A percentile compares a stretch with the other conserved stretches of the same genome.
Evolutionary conservation across 2,888 invertebrate genomes (phyloP).

Genomic region (Hypena proboscidalis): DNA sequence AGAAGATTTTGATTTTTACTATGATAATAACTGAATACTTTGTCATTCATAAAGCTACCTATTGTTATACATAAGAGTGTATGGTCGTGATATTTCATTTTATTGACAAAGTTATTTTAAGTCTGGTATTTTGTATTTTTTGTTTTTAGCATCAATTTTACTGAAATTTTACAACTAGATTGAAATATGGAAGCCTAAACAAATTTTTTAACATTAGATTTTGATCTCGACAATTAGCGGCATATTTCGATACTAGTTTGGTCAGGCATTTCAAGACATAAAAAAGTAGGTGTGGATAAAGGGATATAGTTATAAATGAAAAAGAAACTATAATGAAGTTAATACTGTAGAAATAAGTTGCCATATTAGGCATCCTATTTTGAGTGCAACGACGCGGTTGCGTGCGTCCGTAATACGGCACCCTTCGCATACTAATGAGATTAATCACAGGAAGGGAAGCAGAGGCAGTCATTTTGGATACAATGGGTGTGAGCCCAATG

Average conservation of each 20-base stretch:
- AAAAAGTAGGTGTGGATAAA: too few relatives aligned
- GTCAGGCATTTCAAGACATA: too few relatives aligned
- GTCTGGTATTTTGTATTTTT: too few relatives aligned
- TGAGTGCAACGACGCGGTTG: conserved; percentile 6
- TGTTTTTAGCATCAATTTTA: too few relatives aligned
- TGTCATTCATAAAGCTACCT: conserved; percentile 24
- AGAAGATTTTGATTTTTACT: conserved; percentile 95
- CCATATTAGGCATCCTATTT: conserved; percentile 26
- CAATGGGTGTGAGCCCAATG: too few relatives aligned
- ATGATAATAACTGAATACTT: conserved; percentile 87
- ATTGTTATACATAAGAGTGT: conserved; percentile 11
- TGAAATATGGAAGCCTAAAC: too few relatives aligned
- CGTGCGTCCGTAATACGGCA: conserved; percentile 14
- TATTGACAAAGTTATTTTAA: too few relatives aligned
- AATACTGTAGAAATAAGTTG: conserved; percentile 22
- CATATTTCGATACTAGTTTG: too few relatives aligned
- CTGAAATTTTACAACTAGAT: too few relatives aligned
- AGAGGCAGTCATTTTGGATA: neutral
- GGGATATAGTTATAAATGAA: too few relatives aligned
- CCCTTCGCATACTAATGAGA: conserved; percentile 35
- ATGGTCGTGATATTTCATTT: conserved; percentile 4
- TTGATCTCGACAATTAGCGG: too few relatives aligned
- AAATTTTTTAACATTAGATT: too few relatives aligned
- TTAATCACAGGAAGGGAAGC: conserved; percentile 5
- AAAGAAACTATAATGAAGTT: conserved; percentile 12